These are phyloP conservation scores for Erannis defoliaria DNA, from an alignment of 2,888 invertebrate species.

Conservation along the genomic window DNA sequence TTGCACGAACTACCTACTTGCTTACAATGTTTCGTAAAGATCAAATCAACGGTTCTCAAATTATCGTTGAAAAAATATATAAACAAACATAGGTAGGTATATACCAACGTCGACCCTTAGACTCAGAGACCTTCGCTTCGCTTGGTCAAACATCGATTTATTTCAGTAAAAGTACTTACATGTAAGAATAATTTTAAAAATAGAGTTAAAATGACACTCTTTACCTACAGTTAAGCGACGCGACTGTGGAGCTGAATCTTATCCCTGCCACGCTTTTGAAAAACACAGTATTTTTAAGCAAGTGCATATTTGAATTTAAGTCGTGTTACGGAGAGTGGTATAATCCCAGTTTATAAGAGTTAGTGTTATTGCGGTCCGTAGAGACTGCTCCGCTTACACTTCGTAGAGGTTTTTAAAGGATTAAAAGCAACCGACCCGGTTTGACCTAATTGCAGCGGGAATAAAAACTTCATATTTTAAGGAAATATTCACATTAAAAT, in stretches of 20 bases:
- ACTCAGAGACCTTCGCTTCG: too few species aligned
- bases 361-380: slow-evolving; percentile 69
- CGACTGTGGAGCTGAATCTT: slow-evolving; percentile 37
- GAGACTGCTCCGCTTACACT: slow-evolving; percentile 61
- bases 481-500: slow-evolving; percentile 16
- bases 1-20: too few species aligned
- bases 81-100: too few species aligned
- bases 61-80: too few species aligned
- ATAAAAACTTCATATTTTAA: slow-evolving; percentile 41
- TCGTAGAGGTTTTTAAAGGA: slow-evolving; percentile 64
- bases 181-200: not conserved
- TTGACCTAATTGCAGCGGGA: slow-evolving; percentile 47
- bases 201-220: slow-evolving; percentile 27
- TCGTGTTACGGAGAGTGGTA: slow-evolving; percentile 65
- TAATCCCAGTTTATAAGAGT: slow-evolving; percentile 73
- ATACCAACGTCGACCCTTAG: too few species aligned
- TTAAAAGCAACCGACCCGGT: slow-evolving; percentile 59
- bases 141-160: too few species aligned
- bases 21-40: too few species aligned
- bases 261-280: slow-evolving; percentile 48
- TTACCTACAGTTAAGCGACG: slow-evolving; percentile 12
- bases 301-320: slow-evolving; percentile 71
- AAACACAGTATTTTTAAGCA: slow-evolving; percentile 62
- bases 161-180: too few species aligned
- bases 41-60: too few species aligned